Percentiles rank a stretch among this genome's conserved stretches.
Evolutionary conservation across 2,888 invertebrate species (phyloP).

Genomic region (Amphipyra tragopoginis): DNA sequence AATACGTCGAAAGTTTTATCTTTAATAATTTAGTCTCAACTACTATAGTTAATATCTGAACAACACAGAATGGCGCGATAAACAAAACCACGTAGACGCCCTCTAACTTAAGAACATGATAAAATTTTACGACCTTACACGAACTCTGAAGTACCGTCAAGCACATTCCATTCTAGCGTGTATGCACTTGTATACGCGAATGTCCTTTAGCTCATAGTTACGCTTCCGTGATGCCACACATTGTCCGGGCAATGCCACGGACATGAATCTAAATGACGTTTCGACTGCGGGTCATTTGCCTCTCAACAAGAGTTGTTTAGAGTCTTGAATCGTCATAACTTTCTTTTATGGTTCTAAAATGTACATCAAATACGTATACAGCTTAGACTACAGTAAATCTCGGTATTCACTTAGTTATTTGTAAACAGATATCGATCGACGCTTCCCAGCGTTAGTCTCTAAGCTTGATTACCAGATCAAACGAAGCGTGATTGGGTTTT

Average conservation of each 20-base stretch:
- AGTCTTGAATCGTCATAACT: neutral
- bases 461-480: no score
- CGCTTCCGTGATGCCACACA: constrained; percentile 60
- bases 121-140: constrained; percentile 45
- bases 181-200: constrained; percentile 48
- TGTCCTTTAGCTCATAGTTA: constrained; percentile 52
- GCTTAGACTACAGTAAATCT: no score
- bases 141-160: constrained; percentile 37
- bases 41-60: constrained; percentile 1
- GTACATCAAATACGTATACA: neutral
- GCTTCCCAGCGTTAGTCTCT: no score
- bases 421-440: no score
- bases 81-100: constrained; percentile 37
- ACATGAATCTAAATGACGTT: constrained; percentile 53
- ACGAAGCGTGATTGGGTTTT: no score
- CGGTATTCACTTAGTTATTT: no score
- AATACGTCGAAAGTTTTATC: no score
- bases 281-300: constrained; percentile 43
- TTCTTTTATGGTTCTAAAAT: neutral
- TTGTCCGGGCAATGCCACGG: constrained; percentile 51
- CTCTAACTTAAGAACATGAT: constrained; percentile 29
- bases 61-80: constrained; percentile 9
- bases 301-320: constrained; percentile 29
- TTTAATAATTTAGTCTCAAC: no score
- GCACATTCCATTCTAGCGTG: constrained; percentile 31